Conservation (phyloP, 2,888 invertebrate species). For the Sphecodes monilicornis region DNA sequence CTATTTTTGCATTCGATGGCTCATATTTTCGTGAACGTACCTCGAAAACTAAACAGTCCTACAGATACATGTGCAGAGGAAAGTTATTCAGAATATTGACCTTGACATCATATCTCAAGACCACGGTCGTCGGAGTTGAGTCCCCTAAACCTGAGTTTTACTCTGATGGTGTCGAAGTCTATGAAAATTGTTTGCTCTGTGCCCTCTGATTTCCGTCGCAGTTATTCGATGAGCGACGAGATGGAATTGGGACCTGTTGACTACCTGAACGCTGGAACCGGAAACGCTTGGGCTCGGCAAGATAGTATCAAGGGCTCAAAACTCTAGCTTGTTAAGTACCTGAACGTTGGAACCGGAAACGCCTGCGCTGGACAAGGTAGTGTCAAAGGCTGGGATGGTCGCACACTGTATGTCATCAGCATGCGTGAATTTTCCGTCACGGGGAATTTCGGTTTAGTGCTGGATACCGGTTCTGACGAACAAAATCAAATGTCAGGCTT, state of each 20-base stretch:
- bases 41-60: too few species aligned
- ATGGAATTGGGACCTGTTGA: background rate
- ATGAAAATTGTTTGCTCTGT: background rate
- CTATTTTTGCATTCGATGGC: too few species aligned
- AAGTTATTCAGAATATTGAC: too few species aligned
- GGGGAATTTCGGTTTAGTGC: constrained; percentile 82
- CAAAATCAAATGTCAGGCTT: background rate
- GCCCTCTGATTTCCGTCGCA: background rate
- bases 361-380: constrained; percentile 92
- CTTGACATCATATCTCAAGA: too few species aligned
- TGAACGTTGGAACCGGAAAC: constrained; percentile 84
- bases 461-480: constrained; percentile 82
- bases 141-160: too few species aligned
- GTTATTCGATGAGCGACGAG: background rate
- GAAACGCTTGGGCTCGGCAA: constrained; percentile 91
- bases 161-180: background rate
- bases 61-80: too few species aligned
- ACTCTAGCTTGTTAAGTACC: constrained; percentile 61
- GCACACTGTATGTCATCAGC: constrained; percentile 75
- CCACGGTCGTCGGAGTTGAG: too few species aligned
- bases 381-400: constrained; percentile 83
- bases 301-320: constrained; percentile 86
- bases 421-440: constrained; percentile 83
- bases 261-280: constrained; percentile 79
- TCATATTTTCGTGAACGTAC: too few species aligned